Evolutionary conservation across 2,797 vertebrate genomes (phyloP).

Genomic region (Triplophysa yarkandensis): DNA sequence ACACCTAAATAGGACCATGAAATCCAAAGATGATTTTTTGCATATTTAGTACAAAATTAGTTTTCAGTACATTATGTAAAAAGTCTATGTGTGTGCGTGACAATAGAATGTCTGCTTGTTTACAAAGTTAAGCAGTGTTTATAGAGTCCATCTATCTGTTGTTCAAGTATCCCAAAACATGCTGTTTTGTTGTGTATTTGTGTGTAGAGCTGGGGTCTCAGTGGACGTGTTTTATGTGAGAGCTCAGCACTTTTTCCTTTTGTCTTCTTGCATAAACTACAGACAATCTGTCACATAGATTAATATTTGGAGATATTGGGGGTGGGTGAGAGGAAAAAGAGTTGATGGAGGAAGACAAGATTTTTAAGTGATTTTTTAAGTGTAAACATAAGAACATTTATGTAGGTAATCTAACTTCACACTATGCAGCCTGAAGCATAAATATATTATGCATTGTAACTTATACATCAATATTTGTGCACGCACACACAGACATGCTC

Average conservation of each 20-base stretch:
- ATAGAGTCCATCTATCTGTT: too few species aligned
- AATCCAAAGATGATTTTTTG: too few species aligned
- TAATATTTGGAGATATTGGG: constrained; percentile 44
- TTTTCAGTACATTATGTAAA: too few species aligned
- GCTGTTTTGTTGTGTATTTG: background rate
- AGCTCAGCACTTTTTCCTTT: constrained; percentile 38
- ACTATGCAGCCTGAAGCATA: background rate
- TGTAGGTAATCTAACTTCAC: background rate
- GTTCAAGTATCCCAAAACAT: background rate
- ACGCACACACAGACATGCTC: constrained; percentile 3
- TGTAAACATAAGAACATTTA: background rate
- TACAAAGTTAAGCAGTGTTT: too few species aligned
- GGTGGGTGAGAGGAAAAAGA: constrained; percentile 16
- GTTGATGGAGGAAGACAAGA: background rate
- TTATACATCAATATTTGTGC: constrained; percentile 5
- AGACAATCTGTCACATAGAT: constrained; percentile 48
- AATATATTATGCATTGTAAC: constrained; percentile 4
- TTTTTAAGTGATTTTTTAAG: background rate
- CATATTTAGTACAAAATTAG: too few species aligned
- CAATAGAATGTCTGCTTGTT: too few species aligned
- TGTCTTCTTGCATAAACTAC: constrained; percentile 40
- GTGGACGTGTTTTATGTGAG: constrained; percentile 21
- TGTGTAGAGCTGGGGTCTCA: background rate
- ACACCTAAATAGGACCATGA: too few species aligned
- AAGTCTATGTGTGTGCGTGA: too few species aligned